Conservation (phyloP, 2,888 invertebrate genomes). For the Eristalinus aeneus region DNA sequence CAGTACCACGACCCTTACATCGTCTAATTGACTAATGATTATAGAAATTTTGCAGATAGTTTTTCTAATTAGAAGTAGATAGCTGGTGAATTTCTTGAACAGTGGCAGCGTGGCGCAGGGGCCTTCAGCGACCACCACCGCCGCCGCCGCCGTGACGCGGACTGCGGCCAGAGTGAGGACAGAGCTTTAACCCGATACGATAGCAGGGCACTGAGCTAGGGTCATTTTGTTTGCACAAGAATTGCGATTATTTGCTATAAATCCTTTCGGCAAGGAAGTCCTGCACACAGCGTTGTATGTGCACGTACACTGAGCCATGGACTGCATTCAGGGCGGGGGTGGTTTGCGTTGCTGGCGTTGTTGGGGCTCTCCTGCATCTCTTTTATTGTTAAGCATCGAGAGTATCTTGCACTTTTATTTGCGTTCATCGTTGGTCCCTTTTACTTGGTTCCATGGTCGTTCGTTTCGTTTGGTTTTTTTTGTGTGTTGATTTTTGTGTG, state of each 20-base stretch:
- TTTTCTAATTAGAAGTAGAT: slow-evolving; percentile 49
- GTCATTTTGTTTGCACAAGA: slow-evolving; percentile 55
- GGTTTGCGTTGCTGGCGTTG: background rate
- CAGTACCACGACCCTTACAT: slow-evolving; percentile 13
- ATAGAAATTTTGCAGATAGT: slow-evolving; percentile 61
- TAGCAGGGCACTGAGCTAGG: background rate
- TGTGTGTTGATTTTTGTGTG: slow-evolving; percentile 41
- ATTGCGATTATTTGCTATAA: slow-evolving; percentile 59
- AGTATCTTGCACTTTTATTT: slow-evolving; percentile 53
- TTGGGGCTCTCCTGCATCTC: slow-evolving; percentile 10
- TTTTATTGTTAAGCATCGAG: slow-evolving; percentile 13
- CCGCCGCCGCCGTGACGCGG: background rate
- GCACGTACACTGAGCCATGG: background rate
- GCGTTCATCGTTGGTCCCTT: slow-evolving; percentile 39
- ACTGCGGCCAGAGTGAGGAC: background rate
- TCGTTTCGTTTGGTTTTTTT: background rate
- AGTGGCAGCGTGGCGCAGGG: background rate
- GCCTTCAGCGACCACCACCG: background rate
- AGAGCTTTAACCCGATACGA: slow-evolving; percentile 29
- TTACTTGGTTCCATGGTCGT: slow-evolving; percentile 21
- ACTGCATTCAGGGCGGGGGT: background rate
- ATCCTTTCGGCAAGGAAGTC: slow-evolving; percentile 49
- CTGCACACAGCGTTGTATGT: background rate
- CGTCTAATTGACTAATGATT: slow-evolving; percentile 63
- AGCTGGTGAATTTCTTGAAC: slow-evolving; percentile 26